Evolutionary conservation across 2,113 vertebrate species (phyloP).

Genomic region (Amphilophus citrinellus): DNA sequence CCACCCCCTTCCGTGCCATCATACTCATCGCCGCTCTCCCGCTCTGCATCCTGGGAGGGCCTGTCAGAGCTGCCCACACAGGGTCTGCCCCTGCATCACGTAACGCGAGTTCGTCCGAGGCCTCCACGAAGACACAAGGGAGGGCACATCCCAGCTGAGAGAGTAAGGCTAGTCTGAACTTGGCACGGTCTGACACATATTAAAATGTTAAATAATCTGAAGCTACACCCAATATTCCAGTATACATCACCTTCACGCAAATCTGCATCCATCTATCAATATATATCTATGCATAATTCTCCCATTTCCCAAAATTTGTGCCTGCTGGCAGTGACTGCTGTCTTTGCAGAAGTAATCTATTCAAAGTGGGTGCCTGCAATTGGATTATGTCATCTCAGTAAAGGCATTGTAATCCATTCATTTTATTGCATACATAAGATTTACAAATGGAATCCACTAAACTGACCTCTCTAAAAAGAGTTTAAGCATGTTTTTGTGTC

Average conservation of each 20-base stretch:
- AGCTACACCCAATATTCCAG: constrained; percentile 4
- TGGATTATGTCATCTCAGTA: constrained; percentile 49
- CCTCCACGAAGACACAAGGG: constrained; percentile 83
- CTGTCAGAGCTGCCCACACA: constrained; percentile 87
- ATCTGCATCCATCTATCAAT: background rate
- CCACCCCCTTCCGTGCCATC: constrained; percentile 82
- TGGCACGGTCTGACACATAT: background rate
- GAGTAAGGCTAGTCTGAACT: constrained; percentile 45
- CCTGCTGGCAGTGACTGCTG: constrained; percentile 38
- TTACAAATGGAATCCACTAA: constrained; percentile 43
- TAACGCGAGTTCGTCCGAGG: constrained; percentile 85
- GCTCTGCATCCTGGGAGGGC: constrained; percentile 86
- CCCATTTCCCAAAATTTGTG: constrained; percentile 27
- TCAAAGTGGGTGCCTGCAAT: constrained; percentile 50
- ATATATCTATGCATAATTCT: constrained; percentile 22
- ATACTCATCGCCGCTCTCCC: constrained; percentile 80
- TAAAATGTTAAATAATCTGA: constrained; percentile 1
- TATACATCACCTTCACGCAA: background rate
- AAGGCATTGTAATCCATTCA: constrained; percentile 51
- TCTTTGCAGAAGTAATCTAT: constrained; percentile 46
- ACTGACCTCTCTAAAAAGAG: constrained; percentile 16
- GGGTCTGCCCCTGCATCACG: constrained; percentile 86
- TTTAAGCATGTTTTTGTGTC: constrained; percentile 24
- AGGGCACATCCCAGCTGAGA: constrained; percentile 75
- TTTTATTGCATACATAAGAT: constrained; percentile 61